These are phyloP conservation scores for Eupithecia abbreviata DNA, from an alignment of 2,888 invertebrate species.

Conservation along the genomic window DNA sequence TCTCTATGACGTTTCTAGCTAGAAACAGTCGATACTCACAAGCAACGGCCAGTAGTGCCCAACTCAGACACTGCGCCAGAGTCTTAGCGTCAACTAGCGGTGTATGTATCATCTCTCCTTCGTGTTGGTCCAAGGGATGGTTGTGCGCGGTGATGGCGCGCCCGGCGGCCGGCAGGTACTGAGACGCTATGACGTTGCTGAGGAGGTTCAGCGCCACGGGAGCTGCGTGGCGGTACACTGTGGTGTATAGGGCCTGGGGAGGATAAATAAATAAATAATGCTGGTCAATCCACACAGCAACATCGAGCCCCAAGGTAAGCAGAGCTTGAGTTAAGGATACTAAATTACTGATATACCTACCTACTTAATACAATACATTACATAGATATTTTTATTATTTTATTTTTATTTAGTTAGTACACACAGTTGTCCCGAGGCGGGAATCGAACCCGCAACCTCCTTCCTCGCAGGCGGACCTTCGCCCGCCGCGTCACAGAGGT, in stretches of 20 bases:
- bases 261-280: too few relatives aligned
- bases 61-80: constrained; percentile 22
- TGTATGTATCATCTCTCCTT: not conserved
- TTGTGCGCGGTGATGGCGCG: constrained; percentile 52
- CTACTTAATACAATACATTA: too few relatives aligned
- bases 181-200: constrained; percentile 67
- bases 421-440: too few relatives aligned
- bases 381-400: too few relatives aligned
- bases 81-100: constrained; percentile 42
- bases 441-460: too few relatives aligned
- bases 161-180: constrained; percentile 36
- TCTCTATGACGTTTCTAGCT: not conserved
- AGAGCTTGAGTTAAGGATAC: too few relatives aligned
- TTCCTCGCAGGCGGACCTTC: too few relatives aligned
- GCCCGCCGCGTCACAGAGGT: too few relatives aligned
- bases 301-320: too few relatives aligned
- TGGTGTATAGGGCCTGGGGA: constrained; percentile 74
- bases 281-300: too few relatives aligned
- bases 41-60: constrained; percentile 40
- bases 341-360: too few relatives aligned
- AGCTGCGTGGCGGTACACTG: constrained; percentile 79
- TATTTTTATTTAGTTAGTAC: too few relatives aligned
- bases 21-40: not conserved
- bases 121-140: constrained; percentile 50
- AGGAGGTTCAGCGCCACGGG: constrained; percentile 80